A percentile compares a stretch with the other conserved stretches of the same genome.
These are phyloP conservation scores for Eubasilissa splendida DNA, from an alignment of 2,888 invertebrate species.

Conservation along the genomic window DNA sequence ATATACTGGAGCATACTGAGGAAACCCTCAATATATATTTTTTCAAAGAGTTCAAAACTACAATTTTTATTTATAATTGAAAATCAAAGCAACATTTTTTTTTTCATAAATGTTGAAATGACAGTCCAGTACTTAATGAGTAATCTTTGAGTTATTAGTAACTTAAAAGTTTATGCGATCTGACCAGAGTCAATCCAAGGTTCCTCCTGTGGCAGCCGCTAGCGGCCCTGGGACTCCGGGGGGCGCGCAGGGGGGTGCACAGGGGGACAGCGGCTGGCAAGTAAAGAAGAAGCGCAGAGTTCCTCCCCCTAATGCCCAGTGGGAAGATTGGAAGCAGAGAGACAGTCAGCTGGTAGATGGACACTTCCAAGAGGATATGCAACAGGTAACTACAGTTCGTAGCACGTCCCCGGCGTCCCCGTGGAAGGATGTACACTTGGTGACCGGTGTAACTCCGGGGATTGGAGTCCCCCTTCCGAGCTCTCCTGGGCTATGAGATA, in stretches of 20 bases:
- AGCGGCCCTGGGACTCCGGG: background rate
- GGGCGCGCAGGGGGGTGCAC: background rate
- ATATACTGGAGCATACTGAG: too few relatives aligned
- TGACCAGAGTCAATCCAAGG: conserved; percentile 6
- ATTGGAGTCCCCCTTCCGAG: background rate
- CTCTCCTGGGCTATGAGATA: background rate
- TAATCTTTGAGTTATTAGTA: too few relatives aligned
- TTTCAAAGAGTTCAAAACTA: too few relatives aligned
- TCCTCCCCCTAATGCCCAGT: conserved; percentile 72
- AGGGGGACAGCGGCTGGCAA: background rate
- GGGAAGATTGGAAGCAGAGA: conserved; percentile 83
- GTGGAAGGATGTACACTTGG: too few relatives aligned
- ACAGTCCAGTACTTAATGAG: too few relatives aligned
- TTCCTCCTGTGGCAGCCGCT: background rate
- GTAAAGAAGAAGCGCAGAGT: conserved; percentile 65
- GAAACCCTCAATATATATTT: too few relatives aligned
- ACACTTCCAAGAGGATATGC: conserved; percentile 73
- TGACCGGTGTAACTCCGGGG: background rate
- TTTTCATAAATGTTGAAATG: too few relatives aligned
- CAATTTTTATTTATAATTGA: too few relatives aligned
- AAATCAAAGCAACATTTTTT: background rate
- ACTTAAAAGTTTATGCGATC: too few relatives aligned
- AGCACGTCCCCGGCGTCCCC: too few relatives aligned
- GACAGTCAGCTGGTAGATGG: conserved; percentile 79
- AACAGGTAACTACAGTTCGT: conserved; percentile 73